Evolutionary conservation across 1,140 invertebrate species (phyloP).

Genomic region (Drosophila ironensis): DNA sequence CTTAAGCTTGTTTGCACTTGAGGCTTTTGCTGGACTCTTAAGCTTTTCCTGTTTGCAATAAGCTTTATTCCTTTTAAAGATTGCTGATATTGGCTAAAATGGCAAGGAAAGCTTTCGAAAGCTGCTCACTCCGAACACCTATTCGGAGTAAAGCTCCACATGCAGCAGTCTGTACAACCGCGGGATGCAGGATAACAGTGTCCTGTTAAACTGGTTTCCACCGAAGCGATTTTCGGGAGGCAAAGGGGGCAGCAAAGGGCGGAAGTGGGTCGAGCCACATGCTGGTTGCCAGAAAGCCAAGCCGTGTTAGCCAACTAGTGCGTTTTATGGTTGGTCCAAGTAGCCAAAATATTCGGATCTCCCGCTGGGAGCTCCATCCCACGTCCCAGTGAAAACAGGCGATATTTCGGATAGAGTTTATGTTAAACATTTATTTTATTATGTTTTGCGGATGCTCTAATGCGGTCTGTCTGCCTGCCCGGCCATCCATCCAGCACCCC

Average conservation of each 20-base stretch:
- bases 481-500: neutral
- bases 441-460: conserved; percentile 36
- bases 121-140: too few relatives aligned
- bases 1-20: too few relatives aligned
- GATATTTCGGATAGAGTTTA: conserved; percentile 31
- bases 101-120: too few relatives aligned
- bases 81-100: too few relatives aligned
- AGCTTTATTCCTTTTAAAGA: too few relatives aligned
- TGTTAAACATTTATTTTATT: conserved; percentile 72
- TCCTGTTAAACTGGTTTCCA: too few relatives aligned
- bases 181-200: too few relatives aligned
- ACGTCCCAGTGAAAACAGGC: conserved; percentile 45
- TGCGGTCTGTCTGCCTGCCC: conserved; percentile 31
- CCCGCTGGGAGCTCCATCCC: conserved; percentile 7
- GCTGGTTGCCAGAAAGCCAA: conserved; percentile 37
- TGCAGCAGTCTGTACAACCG: too few relatives aligned
- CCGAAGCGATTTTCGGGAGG: too few relatives aligned
- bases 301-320: conserved; percentile 23
- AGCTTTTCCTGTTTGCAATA: too few relatives aligned
- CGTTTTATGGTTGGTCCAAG: conserved; percentile 1
- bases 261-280: conserved; percentile 1
- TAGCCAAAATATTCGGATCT: conserved; percentile 8
- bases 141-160: too few relatives aligned
- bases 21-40: too few relatives aligned
- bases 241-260: neutral